Evolutionary conservation across 2,888 invertebrate genomes (phyloP).

Genomic region (Proisotoma minuta): DNA sequence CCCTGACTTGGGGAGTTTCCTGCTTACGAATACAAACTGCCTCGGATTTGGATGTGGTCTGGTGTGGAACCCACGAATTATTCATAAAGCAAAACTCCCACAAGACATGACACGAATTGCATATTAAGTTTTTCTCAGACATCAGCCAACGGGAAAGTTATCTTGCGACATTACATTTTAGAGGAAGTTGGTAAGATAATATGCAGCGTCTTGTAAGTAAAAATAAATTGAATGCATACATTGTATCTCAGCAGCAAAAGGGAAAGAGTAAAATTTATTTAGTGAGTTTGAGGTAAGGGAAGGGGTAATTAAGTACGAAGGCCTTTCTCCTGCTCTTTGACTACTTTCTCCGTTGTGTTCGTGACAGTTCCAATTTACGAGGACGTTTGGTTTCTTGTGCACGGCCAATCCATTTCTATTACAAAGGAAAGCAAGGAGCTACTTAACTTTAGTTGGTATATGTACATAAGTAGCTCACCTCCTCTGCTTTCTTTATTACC

Average conservation of each 20-base stretch:
- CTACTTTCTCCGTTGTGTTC: slow-evolving; percentile 5
- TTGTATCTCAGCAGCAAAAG: too few species aligned
- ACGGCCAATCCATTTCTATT: slow-evolving; percentile 13
- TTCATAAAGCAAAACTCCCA: slow-evolving; percentile 28
- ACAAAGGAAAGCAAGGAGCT: too few species aligned
- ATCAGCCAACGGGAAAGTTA: not conserved
- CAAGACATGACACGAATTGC: slow-evolving; percentile 29
- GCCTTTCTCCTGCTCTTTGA: not conserved
- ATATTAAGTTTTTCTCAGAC: slow-evolving; percentile 24
- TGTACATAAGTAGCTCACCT: too few species aligned
- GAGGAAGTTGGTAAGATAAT: too few species aligned
- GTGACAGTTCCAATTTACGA: slow-evolving; percentile 20
- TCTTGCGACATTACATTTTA: too few species aligned
- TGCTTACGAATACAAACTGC: not conserved
- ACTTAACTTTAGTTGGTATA: too few species aligned
- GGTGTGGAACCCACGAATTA: slow-evolving; percentile 25
- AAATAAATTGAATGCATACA: too few species aligned
- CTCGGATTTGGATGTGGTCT: slow-evolving; percentile 13
- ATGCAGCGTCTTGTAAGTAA: too few species aligned
- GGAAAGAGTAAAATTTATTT: not conserved
- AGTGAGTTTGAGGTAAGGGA: not conserved
- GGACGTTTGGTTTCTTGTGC: not conserved
- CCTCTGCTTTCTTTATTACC: not conserved
- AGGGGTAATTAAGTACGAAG: slow-evolving; percentile 18
- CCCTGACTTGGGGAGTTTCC: not conserved